These are phyloP conservation scores for Heliconius nattereri DNA, from an alignment of 1,140 invertebrate species.

Conservation along the genomic window DNA sequence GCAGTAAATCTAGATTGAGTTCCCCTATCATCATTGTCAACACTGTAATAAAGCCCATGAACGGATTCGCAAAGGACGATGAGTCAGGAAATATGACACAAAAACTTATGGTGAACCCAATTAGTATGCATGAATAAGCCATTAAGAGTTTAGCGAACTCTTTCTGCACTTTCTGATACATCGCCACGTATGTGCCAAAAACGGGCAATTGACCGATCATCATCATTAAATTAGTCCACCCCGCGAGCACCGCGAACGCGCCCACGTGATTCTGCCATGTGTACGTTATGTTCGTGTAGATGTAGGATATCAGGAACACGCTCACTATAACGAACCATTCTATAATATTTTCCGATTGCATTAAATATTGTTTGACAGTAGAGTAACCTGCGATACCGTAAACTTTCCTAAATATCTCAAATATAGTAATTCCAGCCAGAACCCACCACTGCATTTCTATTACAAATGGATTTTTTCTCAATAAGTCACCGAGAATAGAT, in stretches of 20 bases:
- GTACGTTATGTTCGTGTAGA: constrained; percentile 88
- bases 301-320: constrained; percentile 90
- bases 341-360: constrained; percentile 90
- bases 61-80: constrained; percentile 88
- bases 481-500: constrained; percentile 86
- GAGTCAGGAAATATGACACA: constrained; percentile 92
- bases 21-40: constrained; percentile 96
- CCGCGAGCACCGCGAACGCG: constrained; percentile 90
- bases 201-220: constrained; percentile 93
- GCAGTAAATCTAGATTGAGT: constrained; percentile 83
- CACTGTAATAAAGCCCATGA: constrained; percentile 90
- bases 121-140: constrained; percentile 91
- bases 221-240: constrained; percentile 93
- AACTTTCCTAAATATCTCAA: constrained; percentile 89
- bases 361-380: constrained; percentile 88
- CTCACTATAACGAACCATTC: constrained; percentile 92
- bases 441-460: constrained; percentile 91
- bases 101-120: constrained; percentile 93
- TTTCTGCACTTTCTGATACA: constrained; percentile 92
- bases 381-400: constrained; percentile 89
- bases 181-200: constrained; percentile 92
- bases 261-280: constrained; percentile 91
- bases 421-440: constrained; percentile 86
- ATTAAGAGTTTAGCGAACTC: constrained; percentile 92
- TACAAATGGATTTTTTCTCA: constrained; percentile 86